Conservation (phyloP, 2,113 vertebrate species). For the Ia io region DNA sequence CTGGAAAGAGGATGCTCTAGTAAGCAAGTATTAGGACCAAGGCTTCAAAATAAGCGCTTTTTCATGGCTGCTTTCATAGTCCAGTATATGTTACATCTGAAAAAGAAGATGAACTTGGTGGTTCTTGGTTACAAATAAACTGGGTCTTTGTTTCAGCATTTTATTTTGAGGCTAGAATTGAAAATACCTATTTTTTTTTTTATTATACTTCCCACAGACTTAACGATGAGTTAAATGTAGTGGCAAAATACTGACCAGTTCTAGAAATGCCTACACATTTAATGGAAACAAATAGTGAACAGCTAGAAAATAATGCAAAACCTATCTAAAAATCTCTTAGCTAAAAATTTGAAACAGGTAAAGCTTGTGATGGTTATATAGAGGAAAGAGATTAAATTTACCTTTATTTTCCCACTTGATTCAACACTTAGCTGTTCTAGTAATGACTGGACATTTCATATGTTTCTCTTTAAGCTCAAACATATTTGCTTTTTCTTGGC, state of each 20-base stretch:
- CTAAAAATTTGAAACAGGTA: not conserved
- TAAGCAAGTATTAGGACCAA: not conserved
- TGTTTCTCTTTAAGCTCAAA: conserved; percentile 40
- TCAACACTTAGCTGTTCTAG: not conserved
- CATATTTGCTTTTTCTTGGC: conserved; percentile 32
- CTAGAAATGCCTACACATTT: not conserved
- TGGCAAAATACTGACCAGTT: conserved; percentile 2
- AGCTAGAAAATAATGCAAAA: conserved; percentile 10
- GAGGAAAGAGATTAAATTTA: not conserved
- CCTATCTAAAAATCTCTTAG: not conserved
- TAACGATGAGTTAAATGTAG: not conserved
- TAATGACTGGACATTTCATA: not conserved
- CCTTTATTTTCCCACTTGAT: not conserved
- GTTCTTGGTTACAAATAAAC: conserved; percentile 39
- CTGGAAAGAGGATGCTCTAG: not conserved
- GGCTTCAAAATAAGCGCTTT: not conserved
- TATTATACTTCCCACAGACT: not conserved
- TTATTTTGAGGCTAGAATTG: not conserved
- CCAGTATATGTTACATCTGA: not conserved
- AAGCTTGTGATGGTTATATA: not conserved
- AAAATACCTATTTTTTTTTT: not conserved
- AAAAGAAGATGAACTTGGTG: not conserved
- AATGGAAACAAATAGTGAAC: not conserved
- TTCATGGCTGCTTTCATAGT: not conserved
- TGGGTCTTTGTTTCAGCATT: not conserved